These are phyloP conservation scores for Epicampocera succincta DNA, from an alignment of 2,888 invertebrate species.

Conservation along the genomic window DNA sequence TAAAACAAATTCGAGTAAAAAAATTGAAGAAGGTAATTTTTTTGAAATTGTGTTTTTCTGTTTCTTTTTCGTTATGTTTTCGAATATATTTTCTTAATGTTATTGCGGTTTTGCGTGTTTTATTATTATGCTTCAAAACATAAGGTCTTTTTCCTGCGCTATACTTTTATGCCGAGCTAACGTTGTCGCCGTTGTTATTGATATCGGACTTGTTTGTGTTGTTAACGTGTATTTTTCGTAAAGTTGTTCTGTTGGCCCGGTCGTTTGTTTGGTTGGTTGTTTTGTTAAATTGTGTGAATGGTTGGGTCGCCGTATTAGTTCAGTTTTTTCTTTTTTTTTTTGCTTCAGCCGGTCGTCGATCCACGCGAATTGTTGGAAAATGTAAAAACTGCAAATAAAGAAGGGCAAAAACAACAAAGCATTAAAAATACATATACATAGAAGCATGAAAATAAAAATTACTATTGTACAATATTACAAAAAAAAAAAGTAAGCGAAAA, in stretches of 20 bases:
- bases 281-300: constrained; percentile 36
- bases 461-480: no score
- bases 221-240: constrained; percentile 38
- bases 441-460: constrained; percentile 64
- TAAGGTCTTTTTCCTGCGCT: constrained; percentile 36
- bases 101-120: constrained; percentile 69
- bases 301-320: constrained; percentile 44
- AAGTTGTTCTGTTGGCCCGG: constrained; percentile 51
- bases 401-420: constrained; percentile 59
- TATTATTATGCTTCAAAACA: constrained; percentile 69
- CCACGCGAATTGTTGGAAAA: constrained; percentile 70
- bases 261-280: constrained; percentile 41
- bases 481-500: constrained; percentile 14
- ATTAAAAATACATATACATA: constrained; percentile 63
- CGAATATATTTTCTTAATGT: constrained; percentile 34
- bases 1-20: constrained; percentile 18
- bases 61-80: constrained; percentile 6
- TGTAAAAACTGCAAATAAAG: constrained; percentile 64
- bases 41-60: constrained; percentile 15
- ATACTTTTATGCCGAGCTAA: constrained; percentile 50
- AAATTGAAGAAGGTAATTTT: constrained; percentile 43
- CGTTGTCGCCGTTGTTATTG: constrained; percentile 34
- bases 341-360: constrained; percentile 64
- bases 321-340: constrained; percentile 22
- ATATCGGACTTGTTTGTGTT: constrained; percentile 41